Percentiles rank a stretch among this genome's conserved stretches.
These are phyloP conservation scores for Metalampra italica DNA, from an alignment of 2,888 invertebrate species.

Conservation along the genomic window DNA sequence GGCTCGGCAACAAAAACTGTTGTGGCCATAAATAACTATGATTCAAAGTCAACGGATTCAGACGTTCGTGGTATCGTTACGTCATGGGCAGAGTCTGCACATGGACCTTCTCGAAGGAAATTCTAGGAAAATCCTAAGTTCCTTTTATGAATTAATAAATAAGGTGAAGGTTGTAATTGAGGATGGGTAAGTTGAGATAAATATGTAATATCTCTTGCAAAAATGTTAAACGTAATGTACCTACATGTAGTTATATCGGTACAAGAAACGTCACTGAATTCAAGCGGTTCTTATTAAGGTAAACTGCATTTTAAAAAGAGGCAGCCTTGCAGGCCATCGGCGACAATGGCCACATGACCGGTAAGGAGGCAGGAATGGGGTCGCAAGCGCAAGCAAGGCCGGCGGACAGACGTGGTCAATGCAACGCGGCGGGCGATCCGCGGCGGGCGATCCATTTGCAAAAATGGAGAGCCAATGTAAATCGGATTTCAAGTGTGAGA, in stretches of 20 bases:
- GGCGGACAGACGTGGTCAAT: slow-evolving; percentile 40
- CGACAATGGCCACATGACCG: slow-evolving; percentile 47
- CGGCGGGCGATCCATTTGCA: slow-evolving; percentile 28
- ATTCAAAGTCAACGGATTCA: slow-evolving; percentile 63
- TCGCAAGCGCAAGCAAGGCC: slow-evolving; percentile 49
- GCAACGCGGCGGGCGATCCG: slow-evolving; percentile 32
- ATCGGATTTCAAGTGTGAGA: slow-evolving; percentile 6
- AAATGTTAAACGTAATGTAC: neutral
- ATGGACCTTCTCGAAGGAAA: neutral
- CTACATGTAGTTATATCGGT: neutral
- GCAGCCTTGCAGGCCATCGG: slow-evolving; percentile 34
- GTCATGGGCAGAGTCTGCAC: slow-evolving; percentile 23
- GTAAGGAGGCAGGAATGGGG: slow-evolving; percentile 66
- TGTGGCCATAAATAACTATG: slow-evolving; percentile 66
- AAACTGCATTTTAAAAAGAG: slow-evolving; percentile 20
- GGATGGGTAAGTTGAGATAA: too few species aligned
- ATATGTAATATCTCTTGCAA: too few species aligned
- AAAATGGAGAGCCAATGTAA: slow-evolving; percentile 18
- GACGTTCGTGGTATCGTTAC: slow-evolving; percentile 25
- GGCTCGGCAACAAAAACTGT: slow-evolving; percentile 52
- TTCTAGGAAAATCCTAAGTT: neutral
- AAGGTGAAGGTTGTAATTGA: neutral
- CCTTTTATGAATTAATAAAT: neutral
- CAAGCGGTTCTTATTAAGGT: slow-evolving; percentile 10
- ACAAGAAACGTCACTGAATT: slow-evolving; percentile 20